phyloP scores from a whole-genome alignment of 2,888 invertebrate genomes.

The Thalpophila matura region DNA sequence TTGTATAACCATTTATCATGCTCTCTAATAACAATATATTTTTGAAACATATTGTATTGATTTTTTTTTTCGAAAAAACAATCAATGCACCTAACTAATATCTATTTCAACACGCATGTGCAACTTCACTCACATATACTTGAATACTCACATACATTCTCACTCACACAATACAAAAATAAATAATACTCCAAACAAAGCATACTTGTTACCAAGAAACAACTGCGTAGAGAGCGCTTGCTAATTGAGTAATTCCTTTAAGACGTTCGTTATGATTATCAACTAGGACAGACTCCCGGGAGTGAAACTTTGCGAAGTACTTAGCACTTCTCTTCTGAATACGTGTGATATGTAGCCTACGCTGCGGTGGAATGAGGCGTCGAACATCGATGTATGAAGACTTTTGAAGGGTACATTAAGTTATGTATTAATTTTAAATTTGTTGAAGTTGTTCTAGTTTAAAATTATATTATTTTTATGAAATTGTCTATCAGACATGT shows the following conservation, averaged over 20 bases:
- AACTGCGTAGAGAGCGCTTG: constrained; percentile 62
- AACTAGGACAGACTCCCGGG: constrained; percentile 73
- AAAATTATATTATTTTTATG: no score
- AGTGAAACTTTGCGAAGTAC: constrained; percentile 76
- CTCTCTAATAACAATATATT: neutral
- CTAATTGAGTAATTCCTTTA: constrained; percentile 82
- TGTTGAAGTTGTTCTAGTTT: no score
- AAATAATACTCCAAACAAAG: constrained; percentile 44
- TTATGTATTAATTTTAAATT: no score
- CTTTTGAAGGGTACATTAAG: constrained; percentile 4
- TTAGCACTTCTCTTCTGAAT: constrained; percentile 75
- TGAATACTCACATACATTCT: neutral
- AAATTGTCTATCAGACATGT: no score
- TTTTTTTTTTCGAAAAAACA: no score
- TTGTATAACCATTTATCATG: neutral
- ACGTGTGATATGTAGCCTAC: constrained; percentile 70
- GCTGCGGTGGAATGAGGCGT: constrained; percentile 54
- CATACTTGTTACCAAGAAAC: constrained; percentile 47
- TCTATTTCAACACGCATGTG: no score
- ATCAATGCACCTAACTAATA: no score
- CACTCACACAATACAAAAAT: constrained; percentile 20
- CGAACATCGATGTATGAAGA: constrained; percentile 57
- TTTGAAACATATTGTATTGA: no score
- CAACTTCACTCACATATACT: no score
- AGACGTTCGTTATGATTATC: constrained; percentile 83